A percentile compares a stretch with the other conserved stretches of the same genome.
Conservation (phyloP, 2,113 vertebrate species). For the Desmodus rotundus region DNA sequence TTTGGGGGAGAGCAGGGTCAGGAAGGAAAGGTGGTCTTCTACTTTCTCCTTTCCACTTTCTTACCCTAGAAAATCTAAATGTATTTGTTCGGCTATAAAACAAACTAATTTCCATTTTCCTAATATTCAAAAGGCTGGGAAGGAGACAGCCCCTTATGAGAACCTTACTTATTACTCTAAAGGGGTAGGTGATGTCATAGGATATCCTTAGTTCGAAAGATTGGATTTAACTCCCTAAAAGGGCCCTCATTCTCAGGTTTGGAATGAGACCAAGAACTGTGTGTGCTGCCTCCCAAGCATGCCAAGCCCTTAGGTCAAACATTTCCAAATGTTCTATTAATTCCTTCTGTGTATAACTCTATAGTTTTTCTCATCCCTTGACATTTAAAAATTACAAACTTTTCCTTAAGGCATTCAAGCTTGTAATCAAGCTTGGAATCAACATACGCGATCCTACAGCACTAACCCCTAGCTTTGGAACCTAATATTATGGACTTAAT, state of each 20-base stretch:
- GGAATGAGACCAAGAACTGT: not conserved
- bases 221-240: not conserved
- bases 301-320: constrained; percentile 11
- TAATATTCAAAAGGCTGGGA: not conserved
- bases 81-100: not conserved
- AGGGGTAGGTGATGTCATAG: not conserved
- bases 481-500: not conserved
- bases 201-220: not conserved
- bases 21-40: not conserved
- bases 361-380: constrained; percentile 36
- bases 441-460: not conserved
- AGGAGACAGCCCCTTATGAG: not conserved
- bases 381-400: constrained; percentile 46
- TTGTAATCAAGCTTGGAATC: constrained; percentile 20
- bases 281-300: not conserved
- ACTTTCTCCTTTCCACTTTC: not conserved
- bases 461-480: not conserved
- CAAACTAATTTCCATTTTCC: not conserved
- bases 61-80: constrained; percentile 27
- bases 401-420: not conserved
- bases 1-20: not conserved
- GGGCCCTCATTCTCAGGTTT: not conserved
- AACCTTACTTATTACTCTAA: not conserved
- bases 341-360: constrained; percentile 21
- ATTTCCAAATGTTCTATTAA: constrained; percentile 25